Conservation (phyloP, 2,888 invertebrate genomes). For the Acleris emargana region DNA sequence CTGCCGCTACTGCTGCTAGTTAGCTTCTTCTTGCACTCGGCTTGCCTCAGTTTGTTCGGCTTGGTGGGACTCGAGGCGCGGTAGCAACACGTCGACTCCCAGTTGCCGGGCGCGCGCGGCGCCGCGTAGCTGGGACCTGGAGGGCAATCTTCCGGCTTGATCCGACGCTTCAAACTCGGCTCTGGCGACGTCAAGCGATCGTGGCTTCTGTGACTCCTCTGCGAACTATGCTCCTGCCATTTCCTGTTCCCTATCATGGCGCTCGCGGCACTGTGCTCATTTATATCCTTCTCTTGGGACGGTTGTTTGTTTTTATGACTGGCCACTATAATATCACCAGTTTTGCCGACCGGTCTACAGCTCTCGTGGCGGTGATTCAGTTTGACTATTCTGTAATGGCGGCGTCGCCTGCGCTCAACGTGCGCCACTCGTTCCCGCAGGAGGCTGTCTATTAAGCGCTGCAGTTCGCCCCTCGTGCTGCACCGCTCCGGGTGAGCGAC, state of each 20-base stretch:
- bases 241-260: constrained; percentile 51
- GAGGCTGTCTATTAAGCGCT: constrained; percentile 72
- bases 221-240: constrained; percentile 50
- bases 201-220: constrained; percentile 57
- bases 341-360: constrained; percentile 71
- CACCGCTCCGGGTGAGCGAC: constrained; percentile 61
- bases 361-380: constrained; percentile 73
- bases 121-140: constrained; percentile 68
- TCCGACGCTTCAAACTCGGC: constrained; percentile 46
- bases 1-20: constrained; percentile 60
- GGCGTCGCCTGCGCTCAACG: constrained; percentile 70
- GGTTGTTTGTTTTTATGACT: constrained; percentile 69
- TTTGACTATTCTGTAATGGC: constrained; percentile 78
- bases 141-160: constrained; percentile 55
- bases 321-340: constrained; percentile 77
- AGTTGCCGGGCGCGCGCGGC: constrained; percentile 49
- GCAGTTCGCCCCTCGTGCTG: constrained; percentile 67
- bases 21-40: constrained; percentile 38
- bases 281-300: constrained; percentile 55
- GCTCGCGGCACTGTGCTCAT: constrained; percentile 59
- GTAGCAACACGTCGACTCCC: constrained; percentile 68
- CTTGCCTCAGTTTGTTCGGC: constrained; percentile 42
- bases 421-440: constrained; percentile 74
- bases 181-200: constrained; percentile 55
- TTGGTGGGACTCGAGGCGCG: constrained; percentile 55